Base-by-base conservation (phyloP, 2,888 invertebrate species). In the Cheilosia scutellata region DNA sequence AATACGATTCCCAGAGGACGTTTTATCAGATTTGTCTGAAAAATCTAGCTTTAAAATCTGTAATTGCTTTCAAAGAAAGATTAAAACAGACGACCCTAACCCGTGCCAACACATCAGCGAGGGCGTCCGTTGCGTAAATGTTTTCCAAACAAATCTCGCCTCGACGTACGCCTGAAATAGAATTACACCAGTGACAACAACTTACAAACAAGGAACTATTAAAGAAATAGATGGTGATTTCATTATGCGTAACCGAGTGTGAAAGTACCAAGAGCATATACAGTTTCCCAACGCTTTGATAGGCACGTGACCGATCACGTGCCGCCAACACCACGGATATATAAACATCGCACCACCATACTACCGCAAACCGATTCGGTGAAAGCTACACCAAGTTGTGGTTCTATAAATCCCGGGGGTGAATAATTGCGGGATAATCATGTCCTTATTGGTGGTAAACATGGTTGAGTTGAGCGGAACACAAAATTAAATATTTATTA, bases 221-320 rank as follows among this genome's bases (percentile, higher is more conserved):
- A 90, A 89, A 11, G 89, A 88, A 89, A 89, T 89, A 90, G 90
- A 91, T 90, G 90, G 89, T 88, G 88, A 90, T 90, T 90, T 90
- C 88, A 90, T 88, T 86, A 86, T 87, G 88, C 88, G 87, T 89
- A 89, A 89, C 89, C 89, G 88, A 78, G 86, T 84, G 87, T 87
- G 84, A 79, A 88, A 88, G 77, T 82, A 88, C 87, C 82, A 82
- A 60, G 79, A 37, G 9, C 9, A 37, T 0, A 37, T 74, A 88
- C 87, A 88, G 84, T 88, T 88, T 89, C 82, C 79, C 82, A 84
- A 77, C 88, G 88, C 55, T 76, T 63, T 57, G 63, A 47, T 16
- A 88, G 90, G 88, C 91, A 91, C 91, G 91, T 91, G 91, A 88
- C 90, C 89, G 88, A 89, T 89, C 91, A 89, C 90, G 90, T 90